Evolutionary conservation across 2,797 vertebrate species (phyloP).

Genomic region (Acipenser oxyrinchus): DNA sequence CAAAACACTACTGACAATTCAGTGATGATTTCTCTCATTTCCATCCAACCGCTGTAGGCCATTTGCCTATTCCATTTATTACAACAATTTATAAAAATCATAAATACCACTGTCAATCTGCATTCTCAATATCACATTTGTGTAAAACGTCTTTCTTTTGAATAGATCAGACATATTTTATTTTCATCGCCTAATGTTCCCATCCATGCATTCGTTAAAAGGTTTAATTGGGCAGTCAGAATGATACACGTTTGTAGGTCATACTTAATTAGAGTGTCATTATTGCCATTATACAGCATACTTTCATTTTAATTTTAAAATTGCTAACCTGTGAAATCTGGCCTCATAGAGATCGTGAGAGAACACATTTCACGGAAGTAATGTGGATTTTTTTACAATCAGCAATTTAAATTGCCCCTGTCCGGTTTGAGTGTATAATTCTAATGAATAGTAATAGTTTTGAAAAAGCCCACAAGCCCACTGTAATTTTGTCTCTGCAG

Average conservation of each 20-base stretch:
- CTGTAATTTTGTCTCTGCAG: constrained; percentile 18
- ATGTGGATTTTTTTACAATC: constrained; percentile 6
- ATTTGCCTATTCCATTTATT: too few relatives aligned
- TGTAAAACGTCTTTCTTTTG: not conserved
- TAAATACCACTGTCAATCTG: too few relatives aligned
- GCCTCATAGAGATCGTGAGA: constrained; percentile 3
- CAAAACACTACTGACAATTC: too few relatives aligned
- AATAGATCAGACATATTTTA: not conserved
- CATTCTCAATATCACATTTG: too few relatives aligned
- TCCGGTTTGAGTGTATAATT: constrained; percentile 30
- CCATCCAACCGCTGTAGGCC: too few relatives aligned
- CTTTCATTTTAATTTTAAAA: not conserved
- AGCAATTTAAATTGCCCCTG: constrained; percentile 6
- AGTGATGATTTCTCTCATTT: too few relatives aligned
- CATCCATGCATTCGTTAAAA: not conserved
- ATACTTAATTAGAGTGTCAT: constrained; percentile 1
- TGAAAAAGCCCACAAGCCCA: constrained; percentile 32
- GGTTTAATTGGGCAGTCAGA: not conserved
- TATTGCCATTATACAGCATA: not conserved
- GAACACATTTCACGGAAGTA: not conserved
- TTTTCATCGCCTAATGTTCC: not conserved
- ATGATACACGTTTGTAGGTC: not conserved
- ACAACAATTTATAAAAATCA: too few relatives aligned
- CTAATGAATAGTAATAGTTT: constrained; percentile 35
- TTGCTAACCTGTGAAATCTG: not conserved